Conservation (phyloP, 2,113 vertebrate genomes). For the Anser cygnoides region DNA sequence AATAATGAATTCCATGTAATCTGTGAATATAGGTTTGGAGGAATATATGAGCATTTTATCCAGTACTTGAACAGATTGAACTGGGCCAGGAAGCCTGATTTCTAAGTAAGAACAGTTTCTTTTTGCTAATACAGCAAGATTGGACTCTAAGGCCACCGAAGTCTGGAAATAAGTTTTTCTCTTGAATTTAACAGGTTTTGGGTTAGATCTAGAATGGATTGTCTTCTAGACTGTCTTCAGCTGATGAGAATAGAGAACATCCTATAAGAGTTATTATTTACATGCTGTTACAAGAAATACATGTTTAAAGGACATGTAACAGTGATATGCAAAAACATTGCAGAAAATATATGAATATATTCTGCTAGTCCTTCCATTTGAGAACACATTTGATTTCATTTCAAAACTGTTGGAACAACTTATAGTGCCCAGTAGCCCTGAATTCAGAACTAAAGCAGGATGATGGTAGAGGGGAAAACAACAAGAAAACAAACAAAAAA, state of each 20-base stretch:
- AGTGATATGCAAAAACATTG: neutral
- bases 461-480: neutral
- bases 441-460: neutral
- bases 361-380: neutral
- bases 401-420: neutral
- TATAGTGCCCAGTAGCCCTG: neutral
- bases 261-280: neutral
- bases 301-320: neutral
- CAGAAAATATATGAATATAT: neutral
- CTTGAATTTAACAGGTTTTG: neutral
- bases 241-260: neutral
- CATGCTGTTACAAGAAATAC: neutral
- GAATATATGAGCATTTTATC: slow-evolving; percentile 77
- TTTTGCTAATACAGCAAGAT: neutral
- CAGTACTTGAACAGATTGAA: slow-evolving; percentile 67
- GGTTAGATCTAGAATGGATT: neutral
- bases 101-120: slow-evolving; percentile 68
- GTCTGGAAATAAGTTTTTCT: neutral
- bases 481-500: no score
- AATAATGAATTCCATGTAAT: slow-evolving; percentile 83
- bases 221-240: neutral
- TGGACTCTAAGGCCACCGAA: neutral
- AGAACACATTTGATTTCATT: neutral
- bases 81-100: slow-evolving; percentile 72
- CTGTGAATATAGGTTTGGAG: slow-evolving; percentile 71